These are phyloP conservation scores for Hololepta plana DNA, from an alignment of 2,888 invertebrate species.

Conservation along the genomic window DNA sequence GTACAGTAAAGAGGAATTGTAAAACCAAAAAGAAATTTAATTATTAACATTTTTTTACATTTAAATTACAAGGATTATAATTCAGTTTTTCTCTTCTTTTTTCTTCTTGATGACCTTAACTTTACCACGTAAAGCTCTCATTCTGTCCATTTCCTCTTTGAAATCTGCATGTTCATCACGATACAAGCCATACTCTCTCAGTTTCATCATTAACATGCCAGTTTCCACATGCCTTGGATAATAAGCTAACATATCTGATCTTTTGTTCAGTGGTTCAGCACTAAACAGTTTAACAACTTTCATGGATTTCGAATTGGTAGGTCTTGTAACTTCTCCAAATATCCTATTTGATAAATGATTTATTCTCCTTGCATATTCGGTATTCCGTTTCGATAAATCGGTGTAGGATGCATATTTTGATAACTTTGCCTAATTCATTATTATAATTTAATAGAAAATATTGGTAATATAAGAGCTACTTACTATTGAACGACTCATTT, in stretches of 20 bases:
- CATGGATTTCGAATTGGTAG: slow-evolving; percentile 59
- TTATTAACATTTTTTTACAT: slow-evolving; percentile 3
- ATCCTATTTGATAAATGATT: slow-evolving; percentile 69
- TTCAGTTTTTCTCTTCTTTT: slow-evolving; percentile 5
- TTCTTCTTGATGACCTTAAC: slow-evolving; percentile 26
- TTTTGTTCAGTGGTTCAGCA: slow-evolving; percentile 53
- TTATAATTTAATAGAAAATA: too few relatives aligned
- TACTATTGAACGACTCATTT: too few relatives aligned
- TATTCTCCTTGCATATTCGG: slow-evolving; percentile 74
- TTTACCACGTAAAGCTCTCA: slow-evolving; percentile 63
- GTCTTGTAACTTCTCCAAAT: slow-evolving; percentile 70
- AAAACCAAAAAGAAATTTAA: slow-evolving; percentile 1
- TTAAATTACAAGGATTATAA: neutral
- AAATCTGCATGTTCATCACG: slow-evolving; percentile 83
- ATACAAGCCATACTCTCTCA: slow-evolving; percentile 62
- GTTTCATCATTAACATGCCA: slow-evolving; percentile 46
- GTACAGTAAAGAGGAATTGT: too few relatives aligned
- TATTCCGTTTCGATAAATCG: slow-evolving; percentile 46
- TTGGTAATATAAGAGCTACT: too few relatives aligned
- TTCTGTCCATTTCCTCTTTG: slow-evolving; percentile 66
- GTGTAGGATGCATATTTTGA: slow-evolving; percentile 58
- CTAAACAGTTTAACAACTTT: slow-evolving; percentile 63
- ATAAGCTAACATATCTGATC: slow-evolving; percentile 57
- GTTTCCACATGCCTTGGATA: slow-evolving; percentile 76
- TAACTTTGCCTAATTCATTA: slow-evolving; percentile 30